phyloP scores from a whole-genome alignment of 2,797 vertebrate species.

The Paedocypris micromegethes region DNA sequence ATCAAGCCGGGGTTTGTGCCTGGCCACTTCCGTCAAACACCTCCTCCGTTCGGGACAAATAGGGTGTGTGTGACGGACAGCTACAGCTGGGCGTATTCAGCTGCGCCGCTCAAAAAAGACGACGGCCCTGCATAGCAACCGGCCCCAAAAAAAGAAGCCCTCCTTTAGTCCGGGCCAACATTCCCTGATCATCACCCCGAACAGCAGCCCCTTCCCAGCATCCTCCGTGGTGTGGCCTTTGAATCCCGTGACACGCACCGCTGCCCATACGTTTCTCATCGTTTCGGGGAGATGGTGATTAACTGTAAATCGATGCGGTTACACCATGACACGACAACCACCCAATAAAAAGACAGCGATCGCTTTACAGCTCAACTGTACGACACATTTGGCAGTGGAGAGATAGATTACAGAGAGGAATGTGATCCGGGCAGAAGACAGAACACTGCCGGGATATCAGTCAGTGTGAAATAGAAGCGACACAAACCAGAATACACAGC shows the following conservation, averaged over 20 bases:
- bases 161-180: constrained; percentile 32
- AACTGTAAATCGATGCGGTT: constrained; percentile 51
- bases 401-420: constrained; percentile 47
- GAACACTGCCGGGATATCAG: constrained; percentile 31
- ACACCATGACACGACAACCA: constrained; percentile 43
- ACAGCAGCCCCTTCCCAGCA: constrained; percentile 18
- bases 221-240: neutral
- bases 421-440: constrained; percentile 29
- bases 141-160: constrained; percentile 72
- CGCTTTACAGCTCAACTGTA: constrained; percentile 40
- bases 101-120: constrained; percentile 70
- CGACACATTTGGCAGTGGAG: constrained; percentile 41
- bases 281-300: constrained; percentile 36
- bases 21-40: constrained; percentile 37
- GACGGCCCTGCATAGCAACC: constrained; percentile 68
- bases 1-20: too few species aligned
- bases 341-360: constrained; percentile 43
- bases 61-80: constrained; percentile 71
- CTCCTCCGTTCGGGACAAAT: constrained; percentile 54
- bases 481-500: neutral
- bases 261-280: neutral
- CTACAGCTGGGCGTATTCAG: constrained; percentile 72
- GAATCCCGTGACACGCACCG: constrained; percentile 9
- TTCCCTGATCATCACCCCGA: constrained; percentile 14
- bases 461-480: constrained; percentile 9